Evolutionary conservation across 2,888 invertebrate species (phyloP).

Genomic region (Dioctria linearis): DNA sequence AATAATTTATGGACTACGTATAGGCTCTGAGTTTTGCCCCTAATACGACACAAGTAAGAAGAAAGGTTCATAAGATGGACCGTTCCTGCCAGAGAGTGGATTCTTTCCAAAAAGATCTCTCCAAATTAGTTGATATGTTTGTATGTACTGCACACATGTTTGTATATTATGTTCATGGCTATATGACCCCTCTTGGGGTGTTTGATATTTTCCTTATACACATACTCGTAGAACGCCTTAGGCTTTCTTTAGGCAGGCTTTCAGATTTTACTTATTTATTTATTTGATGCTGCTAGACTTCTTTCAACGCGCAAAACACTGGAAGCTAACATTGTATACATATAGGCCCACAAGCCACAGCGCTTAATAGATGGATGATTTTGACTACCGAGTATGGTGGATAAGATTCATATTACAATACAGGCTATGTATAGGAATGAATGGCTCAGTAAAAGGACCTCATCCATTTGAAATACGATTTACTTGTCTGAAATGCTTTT

Average conservation of each 20-base stretch:
- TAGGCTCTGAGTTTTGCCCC: background rate
- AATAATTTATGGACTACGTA: slow-evolving; percentile 44
- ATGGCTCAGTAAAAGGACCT: background rate
- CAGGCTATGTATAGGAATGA: background rate
- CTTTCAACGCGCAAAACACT: too few relatives aligned
- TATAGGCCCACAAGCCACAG: too few relatives aligned
- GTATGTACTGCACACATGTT: background rate
- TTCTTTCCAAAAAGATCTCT: slow-evolving; percentile 26
- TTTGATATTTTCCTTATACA: background rate
- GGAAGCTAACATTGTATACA: too few relatives aligned
- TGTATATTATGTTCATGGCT: background rate
- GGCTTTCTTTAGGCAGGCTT: background rate
- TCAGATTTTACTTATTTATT: background rate
- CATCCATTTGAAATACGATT: background rate
- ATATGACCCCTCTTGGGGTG: too few relatives aligned
- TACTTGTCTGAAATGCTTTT: background rate
- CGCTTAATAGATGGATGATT: too few relatives aligned
- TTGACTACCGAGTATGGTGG: background rate
- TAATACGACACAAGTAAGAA: background rate
- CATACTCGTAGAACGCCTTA: background rate
- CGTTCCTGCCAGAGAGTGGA: slow-evolving; percentile 21
- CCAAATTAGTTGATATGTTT: slow-evolving; percentile 33
- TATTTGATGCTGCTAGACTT: too few relatives aligned
- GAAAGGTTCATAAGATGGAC: slow-evolving; percentile 25
- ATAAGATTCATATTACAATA: background rate